Conservation (phyloP, 2,113 vertebrate genomes). For the Hyaena hyaena region DNA sequence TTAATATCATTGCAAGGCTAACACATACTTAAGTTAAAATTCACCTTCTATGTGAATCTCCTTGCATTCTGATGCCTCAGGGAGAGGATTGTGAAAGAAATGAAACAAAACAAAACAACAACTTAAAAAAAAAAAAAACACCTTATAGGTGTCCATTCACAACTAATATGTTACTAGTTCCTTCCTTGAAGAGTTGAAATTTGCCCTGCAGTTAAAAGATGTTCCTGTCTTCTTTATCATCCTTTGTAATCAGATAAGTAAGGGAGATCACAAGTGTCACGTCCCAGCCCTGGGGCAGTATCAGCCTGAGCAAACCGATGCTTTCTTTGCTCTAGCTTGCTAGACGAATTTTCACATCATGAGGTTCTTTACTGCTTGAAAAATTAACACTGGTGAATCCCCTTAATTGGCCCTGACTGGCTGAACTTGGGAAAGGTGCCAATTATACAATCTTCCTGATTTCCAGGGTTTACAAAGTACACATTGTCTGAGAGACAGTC, state of each 20-base stretch:
- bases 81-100: conserved; percentile 24
- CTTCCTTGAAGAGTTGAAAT: conserved; percentile 66
- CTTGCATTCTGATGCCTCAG: background rate
- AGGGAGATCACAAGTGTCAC: conserved; percentile 82
- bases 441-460: background rate
- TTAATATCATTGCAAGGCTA: background rate
- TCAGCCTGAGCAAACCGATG: conserved; percentile 74
- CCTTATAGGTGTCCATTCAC: background rate
- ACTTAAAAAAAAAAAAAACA: background rate
- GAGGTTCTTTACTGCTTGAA: conserved; percentile 70
- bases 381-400: conserved; percentile 58
- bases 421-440: conserved; percentile 48
- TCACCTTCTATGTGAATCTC: background rate
- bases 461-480: conserved; percentile 23
- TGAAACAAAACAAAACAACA: background rate
- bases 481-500: background rate
- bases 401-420: conserved; percentile 48
- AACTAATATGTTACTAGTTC: conserved; percentile 59
- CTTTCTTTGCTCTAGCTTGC: conserved; percentile 75
- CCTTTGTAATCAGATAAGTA: conserved; percentile 87
- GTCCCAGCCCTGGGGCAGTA: conserved; percentile 72
- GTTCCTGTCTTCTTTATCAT: conserved; percentile 82
- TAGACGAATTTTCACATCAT: conserved; percentile 81
- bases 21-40: conserved; percentile 6
- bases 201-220: conserved; percentile 79